Evolutionary conservation across 2,888 invertebrate genomes (phyloP).

Genomic region (Amphipoea oculea): DNA sequence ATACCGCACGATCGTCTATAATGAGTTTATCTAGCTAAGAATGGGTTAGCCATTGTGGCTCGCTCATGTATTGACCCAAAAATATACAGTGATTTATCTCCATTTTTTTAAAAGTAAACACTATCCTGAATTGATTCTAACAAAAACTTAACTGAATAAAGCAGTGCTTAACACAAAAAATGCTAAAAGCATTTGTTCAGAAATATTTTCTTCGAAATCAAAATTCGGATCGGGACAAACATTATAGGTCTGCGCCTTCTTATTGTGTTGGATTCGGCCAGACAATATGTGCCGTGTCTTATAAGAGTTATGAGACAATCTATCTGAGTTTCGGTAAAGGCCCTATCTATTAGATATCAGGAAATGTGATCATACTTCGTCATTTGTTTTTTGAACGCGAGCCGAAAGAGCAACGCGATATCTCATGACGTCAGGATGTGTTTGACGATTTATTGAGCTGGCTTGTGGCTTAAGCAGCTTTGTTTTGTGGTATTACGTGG

Average conservation of each 20-base stretch:
- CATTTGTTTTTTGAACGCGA: conserved; percentile 56
- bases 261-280: conserved; percentile 47
- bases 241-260: background rate
- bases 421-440: conserved; percentile 46
- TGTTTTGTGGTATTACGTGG: conserved; percentile 32
- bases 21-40: conserved; percentile 7
- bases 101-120: conserved; percentile 11
- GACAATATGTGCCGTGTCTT: conserved; percentile 52
- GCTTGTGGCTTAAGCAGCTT: conserved; percentile 38
- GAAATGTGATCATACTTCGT: conserved; percentile 63
- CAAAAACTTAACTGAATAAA: conserved; percentile 19
- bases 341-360: conserved; percentile 53
- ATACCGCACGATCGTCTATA: conserved; percentile 7
- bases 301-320: conserved; percentile 59
- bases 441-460: conserved; percentile 58
- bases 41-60: background rate
- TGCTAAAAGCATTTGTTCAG: conserved; percentile 27
- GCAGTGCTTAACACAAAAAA: conserved; percentile 19
- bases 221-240: conserved; percentile 34
- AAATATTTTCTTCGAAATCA: conserved; percentile 20
- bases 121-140: conserved; percentile 25
- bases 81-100: conserved; percentile 20
- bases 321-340: conserved; percentile 56
- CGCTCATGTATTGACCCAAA: background rate
- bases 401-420: conserved; percentile 50